A percentile compares a stretch with the other conserved stretches of the same genome.
phyloP scores from a whole-genome alignment of 2,797 vertebrate genomes.

The Bradypodion ventrale region DNA sequence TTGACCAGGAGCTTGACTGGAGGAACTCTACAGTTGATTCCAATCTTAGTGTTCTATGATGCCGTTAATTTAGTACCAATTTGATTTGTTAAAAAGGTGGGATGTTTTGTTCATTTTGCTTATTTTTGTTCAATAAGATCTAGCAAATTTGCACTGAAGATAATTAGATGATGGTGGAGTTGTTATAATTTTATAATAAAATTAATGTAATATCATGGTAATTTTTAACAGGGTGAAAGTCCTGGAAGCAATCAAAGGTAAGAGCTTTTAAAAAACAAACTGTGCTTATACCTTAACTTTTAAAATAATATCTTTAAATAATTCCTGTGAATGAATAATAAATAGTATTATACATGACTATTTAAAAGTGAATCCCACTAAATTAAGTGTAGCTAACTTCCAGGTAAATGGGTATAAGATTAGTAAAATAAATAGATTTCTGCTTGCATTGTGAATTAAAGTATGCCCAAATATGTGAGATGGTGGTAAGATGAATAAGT shows the following conservation, averaged over 20 bases:
- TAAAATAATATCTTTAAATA: not conserved
- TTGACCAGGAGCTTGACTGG: too few species aligned
- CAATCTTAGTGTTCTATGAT: not conserved
- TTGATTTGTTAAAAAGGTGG: not conserved
- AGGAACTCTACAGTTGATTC: too few species aligned
- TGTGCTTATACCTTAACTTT: not conserved
- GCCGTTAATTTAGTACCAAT: not conserved
- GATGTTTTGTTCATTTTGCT: not conserved
- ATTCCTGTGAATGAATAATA: not conserved
- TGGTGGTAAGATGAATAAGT: too few species aligned
- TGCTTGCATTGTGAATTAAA: not conserved
- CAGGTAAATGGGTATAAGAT: not conserved
- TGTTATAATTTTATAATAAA: slow-evolving; percentile 6
- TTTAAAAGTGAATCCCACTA: too few species aligned
- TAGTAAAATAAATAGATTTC: not conserved
- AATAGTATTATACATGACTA: too few species aligned
- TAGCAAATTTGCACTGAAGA: slow-evolving; percentile 10
- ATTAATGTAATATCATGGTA: slow-evolving; percentile 18
- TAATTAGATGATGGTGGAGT: slow-evolving; percentile 27
- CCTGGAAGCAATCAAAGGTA: slow-evolving; percentile 90
- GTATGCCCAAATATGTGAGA: not conserved
- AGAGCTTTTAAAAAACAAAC: too few species aligned
- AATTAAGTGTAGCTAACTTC: not conserved
- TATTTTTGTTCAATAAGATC: not conserved
- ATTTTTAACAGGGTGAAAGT: slow-evolving; percentile 86